These are phyloP conservation scores for Oncorhynchus kisutch DNA, from an alignment of 2,113 vertebrate species.

Conservation along the genomic window DNA sequence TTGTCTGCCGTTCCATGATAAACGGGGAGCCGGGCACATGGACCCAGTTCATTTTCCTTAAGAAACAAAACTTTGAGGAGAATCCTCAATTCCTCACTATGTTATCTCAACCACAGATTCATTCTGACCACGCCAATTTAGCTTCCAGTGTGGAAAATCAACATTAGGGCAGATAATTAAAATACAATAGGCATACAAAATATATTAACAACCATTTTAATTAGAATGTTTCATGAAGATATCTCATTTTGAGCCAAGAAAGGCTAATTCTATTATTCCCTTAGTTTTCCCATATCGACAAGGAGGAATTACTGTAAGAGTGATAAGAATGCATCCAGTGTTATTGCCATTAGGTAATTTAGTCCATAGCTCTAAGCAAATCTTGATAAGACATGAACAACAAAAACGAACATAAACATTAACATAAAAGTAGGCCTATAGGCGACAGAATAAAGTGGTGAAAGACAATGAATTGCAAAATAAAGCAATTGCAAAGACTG, in stretches of 20 bases:
- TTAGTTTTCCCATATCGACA: no score
- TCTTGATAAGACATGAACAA: background rate
- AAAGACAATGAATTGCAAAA: background rate
- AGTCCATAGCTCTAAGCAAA: background rate
- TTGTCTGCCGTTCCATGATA: no score
- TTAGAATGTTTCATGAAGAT: slow-evolving; percentile 57
- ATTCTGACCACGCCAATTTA: background rate
- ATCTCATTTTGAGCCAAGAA: slow-evolving; percentile 36
- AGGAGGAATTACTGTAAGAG: no score
- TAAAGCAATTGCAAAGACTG: background rate
- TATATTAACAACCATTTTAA: slow-evolving; percentile 40
- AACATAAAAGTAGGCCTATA: background rate
- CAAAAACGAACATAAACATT: background rate
- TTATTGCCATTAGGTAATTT: background rate
- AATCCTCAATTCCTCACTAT: background rate
- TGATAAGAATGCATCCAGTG: background rate
- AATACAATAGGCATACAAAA: background rate
- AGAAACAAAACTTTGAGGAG: background rate
- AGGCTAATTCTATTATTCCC: background rate
- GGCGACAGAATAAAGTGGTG: background rate
- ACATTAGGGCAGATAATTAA: background rate
- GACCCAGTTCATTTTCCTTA: background rate
- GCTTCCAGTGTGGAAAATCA: background rate
- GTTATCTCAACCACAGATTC: background rate
- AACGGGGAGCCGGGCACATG: no score